Percentiles rank a stretch among this genome's conserved stretches.
These are phyloP conservation scores for Schrankia costaestrigalis DNA, from an alignment of 2,888 invertebrate genomes.

Conservation along the genomic window DNA sequence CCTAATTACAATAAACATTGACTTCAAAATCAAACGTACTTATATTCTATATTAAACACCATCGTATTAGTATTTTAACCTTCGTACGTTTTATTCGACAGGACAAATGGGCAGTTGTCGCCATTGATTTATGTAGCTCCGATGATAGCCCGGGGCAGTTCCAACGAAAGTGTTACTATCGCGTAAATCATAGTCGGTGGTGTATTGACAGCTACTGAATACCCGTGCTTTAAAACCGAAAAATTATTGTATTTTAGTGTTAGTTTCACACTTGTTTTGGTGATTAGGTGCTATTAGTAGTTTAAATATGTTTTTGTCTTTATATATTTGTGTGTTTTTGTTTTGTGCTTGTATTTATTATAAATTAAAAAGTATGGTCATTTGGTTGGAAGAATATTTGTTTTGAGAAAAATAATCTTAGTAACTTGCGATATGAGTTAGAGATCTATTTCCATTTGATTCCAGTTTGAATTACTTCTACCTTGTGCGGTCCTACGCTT, in stretches of 20 bases:
- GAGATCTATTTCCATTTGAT: too few relatives aligned
- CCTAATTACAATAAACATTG: constrained; percentile 10
- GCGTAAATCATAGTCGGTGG: constrained; percentile 66
- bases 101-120: constrained; percentile 49
- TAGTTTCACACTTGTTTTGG: constrained; percentile 27
- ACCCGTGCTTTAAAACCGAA: constrained; percentile 51
- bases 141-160: constrained; percentile 36
- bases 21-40: constrained; percentile 12
- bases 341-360: too few relatives aligned
- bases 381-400: too few relatives aligned
- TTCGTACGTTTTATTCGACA: constrained; percentile 46
- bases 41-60: constrained; percentile 20
- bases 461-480: too few relatives aligned
- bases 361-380: too few relatives aligned
- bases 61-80: constrained; percentile 28
- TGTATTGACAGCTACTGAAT: constrained; percentile 76
- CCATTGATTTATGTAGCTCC: constrained; percentile 67
- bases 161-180: constrained; percentile 64
- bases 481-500: too few relatives aligned
- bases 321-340: too few relatives aligned
- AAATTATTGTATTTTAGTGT: constrained; percentile 47
- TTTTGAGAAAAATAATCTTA: too few relatives aligned
- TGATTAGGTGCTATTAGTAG: constrained; percentile 10
- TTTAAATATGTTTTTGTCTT: background rate
- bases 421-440: too few relatives aligned